Conservation (phyloP, 2,113 vertebrate genomes). For the Pomatostomus ruficeps region DNA sequence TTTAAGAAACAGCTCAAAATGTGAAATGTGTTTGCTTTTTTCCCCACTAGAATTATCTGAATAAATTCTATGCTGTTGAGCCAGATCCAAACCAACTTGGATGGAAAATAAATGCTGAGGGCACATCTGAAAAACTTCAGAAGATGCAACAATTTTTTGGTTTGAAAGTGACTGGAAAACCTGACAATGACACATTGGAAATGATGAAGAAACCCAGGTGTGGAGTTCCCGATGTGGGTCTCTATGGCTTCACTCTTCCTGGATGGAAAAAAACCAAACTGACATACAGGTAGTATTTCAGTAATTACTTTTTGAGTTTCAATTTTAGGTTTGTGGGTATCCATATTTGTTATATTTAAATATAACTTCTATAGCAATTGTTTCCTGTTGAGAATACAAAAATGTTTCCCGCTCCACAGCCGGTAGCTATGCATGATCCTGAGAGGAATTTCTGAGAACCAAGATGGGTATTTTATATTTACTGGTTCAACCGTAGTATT, state of each 20-base stretch:
- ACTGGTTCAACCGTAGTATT: neutral
- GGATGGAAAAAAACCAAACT: slow-evolving; percentile 70
- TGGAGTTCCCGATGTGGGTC: slow-evolving; percentile 71
- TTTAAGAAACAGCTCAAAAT: neutral
- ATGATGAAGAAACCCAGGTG: slow-evolving; percentile 72
- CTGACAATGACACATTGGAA: slow-evolving; percentile 66
- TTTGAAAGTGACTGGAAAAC: slow-evolving; percentile 69
- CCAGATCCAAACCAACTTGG: slow-evolving; percentile 42
- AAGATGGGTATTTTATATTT: neutral
- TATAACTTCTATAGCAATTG: neutral
- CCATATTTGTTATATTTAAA: neutral
- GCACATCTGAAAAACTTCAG: slow-evolving; percentile 43
- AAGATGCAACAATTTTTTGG: slow-evolving; percentile 79
- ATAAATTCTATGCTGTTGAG: slow-evolving; percentile 67
- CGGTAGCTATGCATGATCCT: neutral
- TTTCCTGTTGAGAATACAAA: neutral
- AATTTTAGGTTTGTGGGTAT: neutral
- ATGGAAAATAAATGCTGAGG: slow-evolving; percentile 47
- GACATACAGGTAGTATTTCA: slow-evolving; percentile 74
- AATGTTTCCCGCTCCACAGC: neutral
- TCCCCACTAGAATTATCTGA: slow-evolving; percentile 64
- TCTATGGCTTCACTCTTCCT: slow-evolving; percentile 68
- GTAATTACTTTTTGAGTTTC: neutral
- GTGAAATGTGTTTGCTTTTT: neutral
- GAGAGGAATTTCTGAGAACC: neutral